Conservation (phyloP, 2,113 vertebrate species). For the Oreotragus oreotragus region DNA sequence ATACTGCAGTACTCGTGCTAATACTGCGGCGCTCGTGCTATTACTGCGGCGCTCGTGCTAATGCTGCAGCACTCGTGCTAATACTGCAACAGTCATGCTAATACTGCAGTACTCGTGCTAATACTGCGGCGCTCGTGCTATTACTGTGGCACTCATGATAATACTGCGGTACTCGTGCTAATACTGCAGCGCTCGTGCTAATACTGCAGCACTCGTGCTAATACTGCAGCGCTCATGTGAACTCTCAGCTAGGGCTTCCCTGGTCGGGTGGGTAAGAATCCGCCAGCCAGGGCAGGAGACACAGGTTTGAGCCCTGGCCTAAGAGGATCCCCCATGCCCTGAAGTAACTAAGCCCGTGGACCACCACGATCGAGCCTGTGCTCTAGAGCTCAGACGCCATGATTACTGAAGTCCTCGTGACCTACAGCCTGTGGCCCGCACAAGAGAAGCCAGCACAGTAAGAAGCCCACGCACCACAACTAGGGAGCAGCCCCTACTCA, state of each 20-base stretch:
- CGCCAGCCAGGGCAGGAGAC: background rate
- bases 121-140: background rate
- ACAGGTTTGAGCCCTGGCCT: background rate
- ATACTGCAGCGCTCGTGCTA: background rate
- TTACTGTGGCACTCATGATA: background rate
- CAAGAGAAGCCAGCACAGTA: background rate
- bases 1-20: background rate
- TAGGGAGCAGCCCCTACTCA: background rate
- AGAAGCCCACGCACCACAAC: accelerated
- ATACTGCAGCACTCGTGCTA: background rate
- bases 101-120: background rate
- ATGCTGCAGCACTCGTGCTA: background rate
- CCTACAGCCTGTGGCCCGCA: background rate
- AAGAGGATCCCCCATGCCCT: background rate
- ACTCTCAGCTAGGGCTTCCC: background rate
- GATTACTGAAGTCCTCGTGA: background rate
- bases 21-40: background rate
- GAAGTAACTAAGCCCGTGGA: background rate
- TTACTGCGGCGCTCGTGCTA: background rate
- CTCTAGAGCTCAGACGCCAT: background rate
- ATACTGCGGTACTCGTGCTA: background rate
- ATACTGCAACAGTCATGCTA: background rate
- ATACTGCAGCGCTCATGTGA: conserved; percentile 52
- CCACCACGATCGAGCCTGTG: background rate
- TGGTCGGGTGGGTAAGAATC: background rate